Evolutionary conservation across 2,113 vertebrate genomes (phyloP), one percentile per base, ranked within the genome.

Genomic region (Bucco capensis): DNA sequence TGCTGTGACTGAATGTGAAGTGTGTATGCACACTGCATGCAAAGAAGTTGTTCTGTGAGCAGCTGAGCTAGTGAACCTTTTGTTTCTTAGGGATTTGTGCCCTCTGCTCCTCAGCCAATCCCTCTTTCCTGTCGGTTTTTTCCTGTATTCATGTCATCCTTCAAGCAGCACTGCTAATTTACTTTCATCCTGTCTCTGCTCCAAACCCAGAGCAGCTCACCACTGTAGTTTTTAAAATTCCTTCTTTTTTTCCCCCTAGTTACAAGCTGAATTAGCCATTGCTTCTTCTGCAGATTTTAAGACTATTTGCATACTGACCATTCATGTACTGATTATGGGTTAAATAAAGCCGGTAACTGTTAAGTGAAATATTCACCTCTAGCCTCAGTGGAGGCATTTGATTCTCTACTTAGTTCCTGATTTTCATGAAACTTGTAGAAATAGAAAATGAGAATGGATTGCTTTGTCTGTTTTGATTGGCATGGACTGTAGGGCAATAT

Each of bases 391-490:
- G 47, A 76, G 50, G 16, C 56, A 30, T 81, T 84, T 56, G 19
- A 3, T 86, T 77, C 57, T 74, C 22, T 58, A 3, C 47, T 50
- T 14, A 8, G 27, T 44, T 87, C 31, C 50, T 27, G 46, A 53
- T 73, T 94, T 89, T 89, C 37, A 33, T 58, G 46, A 70, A 77
- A 88, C 37, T 46, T 83, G 46, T 16, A 50, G 92, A 88, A 89
- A 89, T 94, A 60, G 42, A 70, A 88, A 92, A 70, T 53, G n/a
- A 57, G 78, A 16, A 49, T 61, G 54, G 76, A 49, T 82, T 79
- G 71, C 87, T 95, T 89, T 95, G 85, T 94, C 61, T 46, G 0
- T 2, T 72, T 85, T 92, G 95, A 84, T 85, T 92, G 92, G 40
- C 93, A 35, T 35, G 84, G 74, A 89, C 78, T 33, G 61, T 38